Evolutionary conservation across 1,140 invertebrate species (phyloP), one percentile per base, ranked within the genome.

Genomic region (Arion vulgaris): DNA sequence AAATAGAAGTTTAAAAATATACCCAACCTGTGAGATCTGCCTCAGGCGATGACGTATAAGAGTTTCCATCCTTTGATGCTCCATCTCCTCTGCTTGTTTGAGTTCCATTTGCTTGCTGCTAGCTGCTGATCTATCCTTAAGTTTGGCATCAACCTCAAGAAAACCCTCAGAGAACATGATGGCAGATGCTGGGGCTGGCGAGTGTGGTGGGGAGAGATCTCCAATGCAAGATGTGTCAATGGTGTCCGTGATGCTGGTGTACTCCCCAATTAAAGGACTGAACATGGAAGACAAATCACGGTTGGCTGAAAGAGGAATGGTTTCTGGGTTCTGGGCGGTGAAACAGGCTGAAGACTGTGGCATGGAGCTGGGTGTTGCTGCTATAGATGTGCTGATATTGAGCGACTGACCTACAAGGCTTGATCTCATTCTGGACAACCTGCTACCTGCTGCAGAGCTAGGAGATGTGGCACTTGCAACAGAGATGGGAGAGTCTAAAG

Each of bases 201-300:
- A 96, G 28, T 86, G 78, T 4, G 88, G 88, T 1, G 95, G 95
- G 86, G 95, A 95, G 36, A 95, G 91, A 34, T 96, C 91, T 0
- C 95, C 96, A 89, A 96, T 96, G 34, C 96, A 96, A 0, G 90
- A 90, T 36, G 95, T 96, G 91, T 98, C 97, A 82, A 98, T 94
- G 88, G 97, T 96, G 90, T 98, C 97, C 2, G 97, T 98, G 86
- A 98, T 98, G 90, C 96, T 98, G 79, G 96, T 97, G 88, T 98
- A 98, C 90, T 98, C 97, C 1, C 95, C 94, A 87, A 96, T 95
- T 94, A 96, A 96, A 62, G 96, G 95, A 57, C 96, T 94, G n/a
- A 97, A 93, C 83, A 96, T 94, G 26, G 95, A 95, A 62, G 95
- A 93, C 39, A 86, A 77, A 49, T 86, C 85, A 34, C 79, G 72